Evolutionary conservation across 2,113 vertebrate genomes (phyloP).

Genomic region (Cyphomyrus discorhynchus): DNA sequence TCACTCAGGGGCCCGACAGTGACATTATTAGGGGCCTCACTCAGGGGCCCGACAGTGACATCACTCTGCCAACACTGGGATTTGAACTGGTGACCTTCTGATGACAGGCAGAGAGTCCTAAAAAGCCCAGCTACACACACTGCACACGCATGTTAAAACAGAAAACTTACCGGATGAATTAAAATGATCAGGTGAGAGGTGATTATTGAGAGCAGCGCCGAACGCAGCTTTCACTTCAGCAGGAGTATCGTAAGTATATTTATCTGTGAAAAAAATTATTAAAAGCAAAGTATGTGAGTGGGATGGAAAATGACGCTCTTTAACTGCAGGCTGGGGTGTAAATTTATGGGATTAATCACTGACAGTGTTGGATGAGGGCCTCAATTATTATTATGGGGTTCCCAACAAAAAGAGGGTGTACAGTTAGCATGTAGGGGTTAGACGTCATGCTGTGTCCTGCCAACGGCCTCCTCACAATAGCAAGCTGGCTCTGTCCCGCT

Average conservation of each 20-base stretch:
- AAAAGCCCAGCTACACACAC: background rate
- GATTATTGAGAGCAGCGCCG: conserved; percentile 42
- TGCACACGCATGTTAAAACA: background rate
- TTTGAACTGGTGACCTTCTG: background rate
- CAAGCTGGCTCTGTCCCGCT: conserved; percentile 57
- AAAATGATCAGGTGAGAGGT: conserved; percentile 21
- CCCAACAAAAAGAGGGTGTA: background rate
- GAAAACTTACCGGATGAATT: background rate
- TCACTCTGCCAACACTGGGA: background rate
- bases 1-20: no score
- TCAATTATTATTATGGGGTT: background rate
- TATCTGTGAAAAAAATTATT: conserved; percentile 39
- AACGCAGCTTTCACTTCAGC: conserved; percentile 55
- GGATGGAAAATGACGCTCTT: background rate
- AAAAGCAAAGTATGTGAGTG: background rate
- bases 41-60: background rate
- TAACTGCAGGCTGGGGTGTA: background rate
- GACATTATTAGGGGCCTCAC: background rate
- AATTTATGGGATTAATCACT: background rate
- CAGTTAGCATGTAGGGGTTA: background rate
- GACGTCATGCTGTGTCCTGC: background rate
- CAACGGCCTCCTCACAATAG: conserved; percentile 51
- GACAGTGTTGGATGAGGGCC: background rate
- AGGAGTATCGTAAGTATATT: conserved; percentile 55
- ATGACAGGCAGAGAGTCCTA: background rate